Percentiles rank a stretch among this genome's conserved stretches.
phyloP scores from a whole-genome alignment of 2,113 vertebrate genomes.

The Misgurnus mizolepis region DNA sequence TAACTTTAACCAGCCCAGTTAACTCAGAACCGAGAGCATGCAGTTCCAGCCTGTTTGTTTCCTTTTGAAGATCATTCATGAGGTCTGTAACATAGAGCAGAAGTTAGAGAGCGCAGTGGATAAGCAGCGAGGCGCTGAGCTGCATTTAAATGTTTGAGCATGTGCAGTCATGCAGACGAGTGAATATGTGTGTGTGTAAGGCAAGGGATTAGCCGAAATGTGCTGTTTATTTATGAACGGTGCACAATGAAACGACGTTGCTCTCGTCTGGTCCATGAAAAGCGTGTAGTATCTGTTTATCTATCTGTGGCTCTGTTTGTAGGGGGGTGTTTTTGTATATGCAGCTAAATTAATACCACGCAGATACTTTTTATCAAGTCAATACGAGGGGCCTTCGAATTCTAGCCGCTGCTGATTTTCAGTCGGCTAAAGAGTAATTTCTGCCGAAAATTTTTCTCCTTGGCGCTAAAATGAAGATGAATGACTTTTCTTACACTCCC shows the following conservation, averaged over 20 bases:
- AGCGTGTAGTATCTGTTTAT: not conserved
- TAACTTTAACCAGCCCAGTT: slow-evolving; percentile 10
- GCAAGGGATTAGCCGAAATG: slow-evolving; percentile 14
- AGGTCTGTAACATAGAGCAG: slow-evolving; percentile 11
- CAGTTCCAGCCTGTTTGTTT: slow-evolving; percentile 41
- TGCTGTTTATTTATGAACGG: slow-evolving; percentile 35
- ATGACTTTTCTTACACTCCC: slow-evolving; percentile 46
- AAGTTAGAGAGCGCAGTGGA: slow-evolving; percentile 25
- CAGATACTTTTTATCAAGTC: not conserved
- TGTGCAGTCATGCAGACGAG: slow-evolving; percentile 30
- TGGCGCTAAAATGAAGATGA: slow-evolving; percentile 49
- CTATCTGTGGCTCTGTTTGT: not conserved
- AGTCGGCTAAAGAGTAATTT: not conserved
- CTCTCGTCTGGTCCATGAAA: slow-evolving; percentile 12
- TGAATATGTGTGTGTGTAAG: slow-evolving; percentile 11
- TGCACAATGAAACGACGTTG: slow-evolving; percentile 8
- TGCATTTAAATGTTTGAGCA: slow-evolving; percentile 13
- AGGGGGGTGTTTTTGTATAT: not conserved
- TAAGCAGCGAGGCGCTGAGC: slow-evolving; percentile 27
- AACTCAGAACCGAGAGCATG: slow-evolving; percentile 18
- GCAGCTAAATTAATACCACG: not conserved
- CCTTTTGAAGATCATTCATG: slow-evolving; percentile 41
- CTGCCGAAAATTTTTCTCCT: slow-evolving; percentile 2
- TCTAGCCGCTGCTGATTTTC: not conserved
- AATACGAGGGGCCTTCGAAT: not conserved